Evolutionary conservation across 2,888 invertebrate genomes (phyloP).

Genomic region (Microctonus aethiopoides): DNA sequence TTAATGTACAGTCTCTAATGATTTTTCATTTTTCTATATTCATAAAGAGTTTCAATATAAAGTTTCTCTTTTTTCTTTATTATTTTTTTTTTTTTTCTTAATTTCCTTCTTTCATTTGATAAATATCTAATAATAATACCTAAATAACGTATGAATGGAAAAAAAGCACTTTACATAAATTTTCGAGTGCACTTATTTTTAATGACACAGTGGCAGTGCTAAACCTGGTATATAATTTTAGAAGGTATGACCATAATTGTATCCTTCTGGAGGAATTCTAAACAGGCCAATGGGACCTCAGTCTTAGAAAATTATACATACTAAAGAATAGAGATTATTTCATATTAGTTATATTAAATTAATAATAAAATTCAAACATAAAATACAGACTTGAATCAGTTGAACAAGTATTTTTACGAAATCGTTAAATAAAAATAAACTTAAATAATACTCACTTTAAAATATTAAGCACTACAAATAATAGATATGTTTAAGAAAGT

Average conservation of each 20-base stretch:
- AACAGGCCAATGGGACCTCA: constrained; percentile 52
- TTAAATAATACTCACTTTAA: constrained; percentile 17
- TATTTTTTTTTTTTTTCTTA: neutral
- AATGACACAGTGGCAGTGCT: constrained; percentile 56
- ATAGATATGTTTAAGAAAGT: neutral
- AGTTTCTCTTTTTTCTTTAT: neutral
- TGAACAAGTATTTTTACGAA: neutral
- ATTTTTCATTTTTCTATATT: constrained; percentile 29
- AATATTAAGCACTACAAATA: constrained; percentile 13
- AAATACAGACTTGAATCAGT: neutral
- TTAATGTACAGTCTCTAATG: constrained; percentile 40
- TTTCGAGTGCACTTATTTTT: constrained; percentile 28
- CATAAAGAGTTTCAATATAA: constrained; percentile 25
- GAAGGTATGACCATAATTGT: constrained; percentile 41
- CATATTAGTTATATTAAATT: constrained; percentile 22
- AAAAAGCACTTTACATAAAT: constrained; percentile 5
- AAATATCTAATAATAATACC: neutral
- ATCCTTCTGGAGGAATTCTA: constrained; percentile 43
- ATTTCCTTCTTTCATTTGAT: neutral
- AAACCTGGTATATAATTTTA: constrained; percentile 53
- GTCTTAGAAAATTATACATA: constrained; percentile 51
- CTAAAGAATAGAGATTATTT: constrained; percentile 16
- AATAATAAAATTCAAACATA: neutral
- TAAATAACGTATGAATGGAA: neutral
- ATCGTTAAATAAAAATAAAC: constrained; percentile 1